Base-by-base conservation (phyloP, 2,113 vertebrate genomes). In the Thinocorus orbignyianus region DNA sequence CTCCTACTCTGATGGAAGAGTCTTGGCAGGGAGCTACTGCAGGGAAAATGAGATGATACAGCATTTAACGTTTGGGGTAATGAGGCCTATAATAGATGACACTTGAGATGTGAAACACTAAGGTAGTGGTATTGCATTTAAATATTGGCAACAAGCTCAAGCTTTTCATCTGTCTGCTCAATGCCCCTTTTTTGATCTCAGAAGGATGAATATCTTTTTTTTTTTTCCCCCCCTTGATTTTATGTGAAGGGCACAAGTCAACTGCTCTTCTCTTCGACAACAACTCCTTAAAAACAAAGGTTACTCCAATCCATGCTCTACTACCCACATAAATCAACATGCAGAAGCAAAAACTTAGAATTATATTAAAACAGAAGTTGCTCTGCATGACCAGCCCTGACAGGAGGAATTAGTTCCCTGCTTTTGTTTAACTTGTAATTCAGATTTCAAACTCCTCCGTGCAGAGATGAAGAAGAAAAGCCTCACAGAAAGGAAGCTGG, bases 51-150 rank as follows among this genome's bases (percentile, higher is more conserved):
- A 97, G 95, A 95, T 79, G 92, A 90, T 93, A 76, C 82, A 81
- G 92, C 93, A 66, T 95, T 95, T 96, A 97, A 96, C 70, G 87
- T 93, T 92, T 91, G 94, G 97, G 96, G 97, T 97, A 97, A 97
- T 95, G 98, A 97, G 96, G 97, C 96, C 95, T 96, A 92, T 96
- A 97, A 97, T 80, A 94, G 97, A 95, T 91, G 97, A 95, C 96
- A 97, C 96, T 97, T 90, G 97, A 97, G 97, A 94, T 95, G 94
- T 92, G 74, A 94, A 96, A 96, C 92, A 86, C 94, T 88, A 69
- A 92, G 94, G 96, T 95, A 89, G 94, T 51, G 48, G 92, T 95
- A 91, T 89, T 93, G 94, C 97, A 96, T 96, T 97, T 97, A 97
- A 97, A 97, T 96, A 97, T 44, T 97, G 97, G 96, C 97, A 96